Percentiles rank a stretch among this genome's conserved stretches.
Evolutionary conservation across 64 coral and sea anemone genomes (phyloP).

Genomic region (Trachythela sp.): DNA sequence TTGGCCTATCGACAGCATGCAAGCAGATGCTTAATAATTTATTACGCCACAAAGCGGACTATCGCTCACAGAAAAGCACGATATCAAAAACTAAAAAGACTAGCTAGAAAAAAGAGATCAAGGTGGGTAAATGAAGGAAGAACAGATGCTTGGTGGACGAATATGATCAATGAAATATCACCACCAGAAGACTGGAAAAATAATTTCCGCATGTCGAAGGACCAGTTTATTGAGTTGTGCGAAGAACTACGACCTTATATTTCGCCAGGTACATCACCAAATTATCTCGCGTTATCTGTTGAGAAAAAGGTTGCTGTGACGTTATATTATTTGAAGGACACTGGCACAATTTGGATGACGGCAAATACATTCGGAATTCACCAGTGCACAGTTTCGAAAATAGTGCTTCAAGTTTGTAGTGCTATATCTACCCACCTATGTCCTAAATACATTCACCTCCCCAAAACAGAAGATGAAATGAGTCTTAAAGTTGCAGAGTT

Average conservation of each 20-base stretch:
- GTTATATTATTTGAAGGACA: background rate
- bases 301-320: background rate
- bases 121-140: too few species aligned
- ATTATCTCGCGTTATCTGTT: background rate
- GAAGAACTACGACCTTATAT: too few species aligned
- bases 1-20: too few species aligned
- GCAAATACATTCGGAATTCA: conserved; percentile 46
- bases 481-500: conserved; percentile 46
- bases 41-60: too few species aligned
- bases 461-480: conserved; percentile 40
- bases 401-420: conserved; percentile 10
- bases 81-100: background rate
- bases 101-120: too few species aligned
- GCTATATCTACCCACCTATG: conserved; percentile 28
- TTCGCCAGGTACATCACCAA: too few species aligned
- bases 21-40: too few species aligned
- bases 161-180: too few species aligned
- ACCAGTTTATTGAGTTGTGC: too few species aligned
- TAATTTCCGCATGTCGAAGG: too few species aligned
- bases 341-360: conserved; percentile 6
- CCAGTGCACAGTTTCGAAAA: conserved; percentile 35
- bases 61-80: background rate
- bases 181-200: too few species aligned
- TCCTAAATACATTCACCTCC: conserved; percentile 49
- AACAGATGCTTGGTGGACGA: too few species aligned